These are phyloP conservation scores for Camelus dromedarius DNA, from an alignment of 2,113 vertebrate species.

Conservation along the genomic window DNA sequence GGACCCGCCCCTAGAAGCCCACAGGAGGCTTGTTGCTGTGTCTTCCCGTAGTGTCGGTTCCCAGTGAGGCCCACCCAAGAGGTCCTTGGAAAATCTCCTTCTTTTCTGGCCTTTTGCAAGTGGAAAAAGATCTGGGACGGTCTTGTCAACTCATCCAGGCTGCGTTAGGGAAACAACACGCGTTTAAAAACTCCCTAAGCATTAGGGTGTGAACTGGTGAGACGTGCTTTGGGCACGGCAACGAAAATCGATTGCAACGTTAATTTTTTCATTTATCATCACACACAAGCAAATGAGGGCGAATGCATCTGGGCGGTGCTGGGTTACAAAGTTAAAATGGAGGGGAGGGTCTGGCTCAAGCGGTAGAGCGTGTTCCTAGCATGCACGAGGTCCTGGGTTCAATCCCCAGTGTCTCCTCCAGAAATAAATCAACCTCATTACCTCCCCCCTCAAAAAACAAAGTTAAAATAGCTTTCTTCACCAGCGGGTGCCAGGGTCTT, in stretches of 20 bases:
- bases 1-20: background rate
- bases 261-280: too few species aligned
- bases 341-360: too few species aligned
- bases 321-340: background rate
- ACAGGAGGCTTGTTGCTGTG: rapidly evolving
- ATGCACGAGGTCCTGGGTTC: too few species aligned
- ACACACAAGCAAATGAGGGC: background rate
- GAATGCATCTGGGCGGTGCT: background rate
- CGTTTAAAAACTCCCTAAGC: background rate
- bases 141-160: too few species aligned
- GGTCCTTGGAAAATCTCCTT: background rate
- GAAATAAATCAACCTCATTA: too few species aligned
- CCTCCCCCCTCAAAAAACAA: background rate
- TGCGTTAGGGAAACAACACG: background rate
- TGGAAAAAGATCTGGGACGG: too few species aligned
- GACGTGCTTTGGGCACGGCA: background rate
- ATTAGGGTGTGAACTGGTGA: background rate
- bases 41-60: background rate
- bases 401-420: too few species aligned
- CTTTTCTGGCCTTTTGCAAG: background rate
- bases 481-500: background rate
- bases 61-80: background rate
- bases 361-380: too few species aligned
- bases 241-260: background rate
- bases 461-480: background rate